Evolutionary conservation across 2,888 invertebrate species (phyloP), one percentile per base, ranked within the genome.

Genomic region (Zygothrica quintamaculata): DNA sequence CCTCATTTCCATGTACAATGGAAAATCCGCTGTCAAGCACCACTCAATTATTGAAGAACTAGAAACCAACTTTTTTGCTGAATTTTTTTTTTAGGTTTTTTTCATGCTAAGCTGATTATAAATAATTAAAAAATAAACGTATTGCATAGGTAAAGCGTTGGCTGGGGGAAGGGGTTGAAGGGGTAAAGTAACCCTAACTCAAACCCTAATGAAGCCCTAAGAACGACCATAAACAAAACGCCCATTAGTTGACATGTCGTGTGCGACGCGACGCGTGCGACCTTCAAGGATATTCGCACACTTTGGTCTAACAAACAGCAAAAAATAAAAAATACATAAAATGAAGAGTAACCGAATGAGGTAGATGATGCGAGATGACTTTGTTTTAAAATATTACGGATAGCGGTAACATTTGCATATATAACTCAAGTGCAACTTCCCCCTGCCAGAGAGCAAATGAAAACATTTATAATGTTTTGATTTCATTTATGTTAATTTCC

Each of bases 401-500:
- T 22, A 2, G 3, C 5, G 18, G 18, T 25, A 26, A 52, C 58
- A 81, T 81, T 81, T 81, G 81, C 86, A 81, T 87, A 86, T 11
- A 61, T 72, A 58, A 87, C 70, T 62, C 52, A 50, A 73, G 61
- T 42, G 44, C 51, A 26, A 34, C 40, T 8, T 55, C 60, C n/a
- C 73, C 71, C 51, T 15, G 39, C 22, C 29, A 11, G 59, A 16
- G 33, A 11, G 59, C 50, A 81, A 74, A 87, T 81, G 74, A 78
- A 87, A 78, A 86, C 78, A 88, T 86, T 87, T 78, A 76, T 67
- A 86, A 77, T 88, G 77, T 89, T 88, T 84, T 88, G 88, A 88
- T 88, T 89, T 78, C 77, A 69, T 82, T 88, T 89, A 81, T 88
- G 88, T 77, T 81, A 87, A 89, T 89, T 87, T 82, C 50, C 62